Evolutionary conservation across 35 echinoderm and acorn worm species (phyloP).

Genomic region (Hemicentrotus pulcherrimus): DNA sequence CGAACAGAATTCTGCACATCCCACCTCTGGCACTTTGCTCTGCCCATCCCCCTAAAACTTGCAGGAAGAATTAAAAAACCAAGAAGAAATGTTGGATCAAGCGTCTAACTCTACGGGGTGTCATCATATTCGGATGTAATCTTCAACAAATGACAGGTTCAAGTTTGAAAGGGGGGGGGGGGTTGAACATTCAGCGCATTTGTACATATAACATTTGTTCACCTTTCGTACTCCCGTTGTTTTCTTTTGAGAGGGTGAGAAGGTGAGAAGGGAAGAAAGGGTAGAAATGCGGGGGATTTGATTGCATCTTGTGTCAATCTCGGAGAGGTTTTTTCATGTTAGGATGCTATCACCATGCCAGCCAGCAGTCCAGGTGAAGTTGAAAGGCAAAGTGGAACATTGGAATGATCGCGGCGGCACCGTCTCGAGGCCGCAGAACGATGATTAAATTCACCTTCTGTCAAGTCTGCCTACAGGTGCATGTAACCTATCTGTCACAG

Average conservation of each 20-base stretch:
- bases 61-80: not conserved
- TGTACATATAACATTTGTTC: not conserved
- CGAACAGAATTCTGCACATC: not conserved
- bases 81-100: not conserved
- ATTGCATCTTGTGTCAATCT: slow-evolving; percentile 18
- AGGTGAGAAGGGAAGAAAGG: not conserved
- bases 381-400: slow-evolving; percentile 11
- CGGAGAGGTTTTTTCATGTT: not conserved
- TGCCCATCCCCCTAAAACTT: not conserved
- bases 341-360: not conserved
- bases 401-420: not conserved
- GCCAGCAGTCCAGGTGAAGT: not conserved
- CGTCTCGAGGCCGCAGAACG: not conserved
- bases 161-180: not conserved
- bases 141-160: not conserved
- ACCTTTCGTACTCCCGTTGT: not conserved
- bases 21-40: not conserved
- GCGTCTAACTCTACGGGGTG: not conserved
- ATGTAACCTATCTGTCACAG: slow-evolving; percentile 30
- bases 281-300: not conserved
- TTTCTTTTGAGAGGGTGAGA: not conserved
- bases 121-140: not conserved
- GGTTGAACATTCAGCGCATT: not conserved
- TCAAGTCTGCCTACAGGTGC: slow-evolving; percentile 4
- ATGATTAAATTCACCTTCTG: slow-evolving; percentile 38